phyloP scores from a whole-genome alignment of 2,888 invertebrate genomes.

The Mycalesis mineus region DNA sequence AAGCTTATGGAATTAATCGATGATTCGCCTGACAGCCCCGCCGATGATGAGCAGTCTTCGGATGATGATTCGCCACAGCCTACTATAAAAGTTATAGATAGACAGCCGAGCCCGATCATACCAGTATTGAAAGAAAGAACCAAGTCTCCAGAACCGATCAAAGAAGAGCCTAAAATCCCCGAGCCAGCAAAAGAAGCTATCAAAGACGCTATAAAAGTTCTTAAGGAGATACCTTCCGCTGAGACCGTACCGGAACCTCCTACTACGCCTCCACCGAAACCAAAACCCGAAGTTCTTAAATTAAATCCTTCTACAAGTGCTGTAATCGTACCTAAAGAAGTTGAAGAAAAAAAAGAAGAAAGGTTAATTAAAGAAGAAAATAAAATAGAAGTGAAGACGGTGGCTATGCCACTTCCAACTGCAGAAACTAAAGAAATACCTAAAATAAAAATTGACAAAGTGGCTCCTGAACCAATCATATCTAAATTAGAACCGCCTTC shows the following conservation, averaged over 20 bases:
- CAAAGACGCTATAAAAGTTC: slow-evolving; percentile 37
- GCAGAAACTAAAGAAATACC: slow-evolving; percentile 32
- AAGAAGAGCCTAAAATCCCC: slow-evolving; percentile 44
- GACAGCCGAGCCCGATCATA: slow-evolving; percentile 42
- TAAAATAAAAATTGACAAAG: slow-evolving; percentile 45
- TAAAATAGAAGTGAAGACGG: slow-evolving; percentile 31
- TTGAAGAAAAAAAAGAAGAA: slow-evolving; percentile 30
- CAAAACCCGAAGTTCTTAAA: slow-evolving; percentile 26
- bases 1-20: slow-evolving; percentile 69
- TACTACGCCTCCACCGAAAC: slow-evolving; percentile 48
- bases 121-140: slow-evolving; percentile 38
- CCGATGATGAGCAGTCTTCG: slow-evolving; percentile 75
- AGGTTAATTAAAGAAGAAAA: slow-evolving; percentile 33
- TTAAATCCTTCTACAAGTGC: slow-evolving; percentile 18
- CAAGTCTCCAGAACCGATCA: slow-evolving; percentile 42
- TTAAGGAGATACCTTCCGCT: slow-evolving; percentile 37
- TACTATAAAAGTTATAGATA: slow-evolving; percentile 45
- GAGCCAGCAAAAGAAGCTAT: slow-evolving; percentile 36
- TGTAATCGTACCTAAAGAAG: slow-evolving; percentile 25
- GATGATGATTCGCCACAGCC: slow-evolving; percentile 60
- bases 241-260: slow-evolving; percentile 49
- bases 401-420: slow-evolving; percentile 44
- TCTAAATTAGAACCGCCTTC: slow-evolving; percentile 55
- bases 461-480: slow-evolving; percentile 43
- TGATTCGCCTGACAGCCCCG: slow-evolving; percentile 72